Evolutionary conservation across 2,888 invertebrate genomes (phyloP).

Genomic region (Oligia latruncula): DNA sequence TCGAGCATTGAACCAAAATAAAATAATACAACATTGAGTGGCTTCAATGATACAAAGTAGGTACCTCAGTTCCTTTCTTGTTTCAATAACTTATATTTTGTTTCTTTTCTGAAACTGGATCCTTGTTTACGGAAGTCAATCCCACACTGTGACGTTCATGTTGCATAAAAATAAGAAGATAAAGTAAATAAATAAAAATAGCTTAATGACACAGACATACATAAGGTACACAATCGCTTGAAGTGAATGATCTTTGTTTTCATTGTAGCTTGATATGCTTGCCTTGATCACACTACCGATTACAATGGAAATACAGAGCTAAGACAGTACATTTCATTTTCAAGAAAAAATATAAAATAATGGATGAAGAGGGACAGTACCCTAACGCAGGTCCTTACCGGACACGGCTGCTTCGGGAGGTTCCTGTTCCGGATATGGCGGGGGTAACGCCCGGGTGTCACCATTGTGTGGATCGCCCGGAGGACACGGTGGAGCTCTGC

Average conservation of each 20-base stretch:
- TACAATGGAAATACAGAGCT: background rate
- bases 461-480: no score
- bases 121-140: constrained; percentile 59
- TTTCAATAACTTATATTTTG: constrained; percentile 28
- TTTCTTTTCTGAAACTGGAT: constrained; percentile 41
- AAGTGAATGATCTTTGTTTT: background rate
- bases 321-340: background rate
- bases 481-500: no score
- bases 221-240: constrained; percentile 1
- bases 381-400: no score
- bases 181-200: constrained; percentile 31
- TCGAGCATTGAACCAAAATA: constrained; percentile 32
- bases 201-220: background rate
- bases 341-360: background rate
- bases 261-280: background rate
- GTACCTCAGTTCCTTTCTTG: constrained; percentile 4
- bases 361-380: background rate
- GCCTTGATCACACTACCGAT: background rate
- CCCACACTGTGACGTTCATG: constrained; percentile 22
- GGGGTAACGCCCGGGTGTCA: no score
- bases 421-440: no score
- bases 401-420: no score
- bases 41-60: constrained; percentile 7
- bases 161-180: constrained; percentile 39
- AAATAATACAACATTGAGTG: constrained; percentile 8